phyloP scores from a whole-genome alignment of 1,140 invertebrate species.

The Drosophila ficusphila region DNA sequence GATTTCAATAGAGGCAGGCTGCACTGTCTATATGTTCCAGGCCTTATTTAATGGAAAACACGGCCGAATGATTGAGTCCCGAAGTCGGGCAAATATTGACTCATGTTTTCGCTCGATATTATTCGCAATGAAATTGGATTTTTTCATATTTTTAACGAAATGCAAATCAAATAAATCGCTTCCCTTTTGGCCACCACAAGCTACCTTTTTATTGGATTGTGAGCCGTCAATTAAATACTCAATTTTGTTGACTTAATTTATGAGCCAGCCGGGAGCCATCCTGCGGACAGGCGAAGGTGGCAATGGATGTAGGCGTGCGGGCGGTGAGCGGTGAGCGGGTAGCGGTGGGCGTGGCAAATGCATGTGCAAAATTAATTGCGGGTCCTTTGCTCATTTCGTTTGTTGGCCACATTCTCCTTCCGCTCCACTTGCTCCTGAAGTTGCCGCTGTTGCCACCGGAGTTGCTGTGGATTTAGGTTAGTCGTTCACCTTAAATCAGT shows the following conservation, averaged over 20 bases:
- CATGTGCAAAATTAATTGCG: constrained; percentile 41
- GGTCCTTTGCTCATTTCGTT: constrained; percentile 34
- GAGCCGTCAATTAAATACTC: constrained; percentile 42
- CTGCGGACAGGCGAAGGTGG: neutral
- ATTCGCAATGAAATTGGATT: constrained; percentile 15
- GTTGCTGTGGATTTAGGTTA: constrained; percentile 47
- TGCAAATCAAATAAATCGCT: constrained; percentile 17
- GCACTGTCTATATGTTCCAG: neutral
- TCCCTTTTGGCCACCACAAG: neutral
- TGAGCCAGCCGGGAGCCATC: neutral
- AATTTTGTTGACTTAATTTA: constrained; percentile 22
- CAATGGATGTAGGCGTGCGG: too few species aligned
- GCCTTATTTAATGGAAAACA: neutral
- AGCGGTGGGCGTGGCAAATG: neutral
- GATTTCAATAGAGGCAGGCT: neutral
- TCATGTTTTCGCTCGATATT: neutral
- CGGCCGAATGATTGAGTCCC: neutral
- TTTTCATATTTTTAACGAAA: constrained; percentile 7
- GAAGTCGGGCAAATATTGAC: constrained; percentile 17
- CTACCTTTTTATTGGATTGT: constrained; percentile 13
- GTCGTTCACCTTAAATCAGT: constrained; percentile 62
- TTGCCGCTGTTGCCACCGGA: constrained; percentile 18
- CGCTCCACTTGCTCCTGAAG: constrained; percentile 61
- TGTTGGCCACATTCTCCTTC: constrained; percentile 45
- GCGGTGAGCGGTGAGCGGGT: neutral